Base-by-base conservation (phyloP, 2,797 vertebrate genomes). In the Menidia menidia region DNA sequence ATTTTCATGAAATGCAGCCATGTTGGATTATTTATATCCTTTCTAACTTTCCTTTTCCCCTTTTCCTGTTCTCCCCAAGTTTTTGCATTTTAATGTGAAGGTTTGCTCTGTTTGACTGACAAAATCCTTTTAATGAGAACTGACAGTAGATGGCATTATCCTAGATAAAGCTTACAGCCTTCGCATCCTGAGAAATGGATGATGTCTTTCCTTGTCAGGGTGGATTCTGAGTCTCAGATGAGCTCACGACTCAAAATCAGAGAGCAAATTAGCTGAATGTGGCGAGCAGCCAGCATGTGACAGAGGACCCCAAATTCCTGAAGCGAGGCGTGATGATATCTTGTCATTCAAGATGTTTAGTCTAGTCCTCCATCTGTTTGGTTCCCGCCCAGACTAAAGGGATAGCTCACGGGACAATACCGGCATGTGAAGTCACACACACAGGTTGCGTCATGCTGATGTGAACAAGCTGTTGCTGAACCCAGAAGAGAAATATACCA, bases 271-370 rank as follows among this genome's bases (percentile, higher is more conserved):
- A 52, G 64, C 31, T 47, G 67, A 68, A 86, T 83, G 64, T 64
- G 67, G 30, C 51, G 62, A 41, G 72, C 73, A 76, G 81, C 74
- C 77, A 76, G 69, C 76, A 64, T 73, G 61, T 71, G 72, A 82
- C 68, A 65, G 45, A 68, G 62, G 58, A 62, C 66, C 42, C 47
- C 63, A 66, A 61, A 75, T 65, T 78, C 60, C 73, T 77, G 48
- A 78, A 64, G 45, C 68, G 60, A 45, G 43, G 15, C 47, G 25
- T 50, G 75, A 89, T 82, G 75, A 56, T 59, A 85, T 92, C 88
- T 86, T 64, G 51, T 78, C 75, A 71, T 63, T 76, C 53, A 19
- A 70, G 65, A 66, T 93, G 93, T 93, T 95, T 93, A 93, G 93
- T 93, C 93, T 94, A 80, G 57, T 65, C 68, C 45, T 42, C 50